A percentile compares a stretch with the other conserved stretches of the same genome.
Conservation (phyloP, 2,888 invertebrate species). For the Macrophya alboannulata region DNA sequence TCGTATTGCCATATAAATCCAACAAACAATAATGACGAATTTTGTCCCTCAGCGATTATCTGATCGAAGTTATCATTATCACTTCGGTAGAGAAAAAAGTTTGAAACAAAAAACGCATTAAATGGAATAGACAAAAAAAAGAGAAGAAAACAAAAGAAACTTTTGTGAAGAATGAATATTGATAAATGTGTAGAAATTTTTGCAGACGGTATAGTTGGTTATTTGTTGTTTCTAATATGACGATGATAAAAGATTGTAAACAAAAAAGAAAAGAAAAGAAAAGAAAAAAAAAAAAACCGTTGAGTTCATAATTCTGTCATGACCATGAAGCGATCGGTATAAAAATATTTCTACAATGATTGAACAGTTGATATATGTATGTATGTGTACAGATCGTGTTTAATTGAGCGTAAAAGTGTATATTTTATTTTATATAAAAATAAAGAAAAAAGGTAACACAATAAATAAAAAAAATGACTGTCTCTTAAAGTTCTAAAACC, state of each 20-base stretch:
- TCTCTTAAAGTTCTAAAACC: neutral
- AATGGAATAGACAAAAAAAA: too few species aligned
- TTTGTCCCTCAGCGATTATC: neutral
- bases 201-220: neutral
- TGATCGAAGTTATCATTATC: neutral
- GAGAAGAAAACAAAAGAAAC: neutral
- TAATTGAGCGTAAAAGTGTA: neutral
- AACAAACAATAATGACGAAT: too few species aligned
- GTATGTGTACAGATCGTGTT: neutral
- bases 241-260: neutral
- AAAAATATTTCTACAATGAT: neutral
- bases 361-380: neutral
- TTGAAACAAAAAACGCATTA: neutral
- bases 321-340: neutral
- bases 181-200: neutral
- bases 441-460: neutral
- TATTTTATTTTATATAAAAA: neutral
- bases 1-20: neutral
- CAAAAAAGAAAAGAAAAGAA: neutral
- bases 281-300: neutral
- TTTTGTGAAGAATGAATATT: neutral
- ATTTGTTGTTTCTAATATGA: neutral
- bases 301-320: neutral
- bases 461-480: neutral
- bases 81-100: neutral